phyloP scores from a whole-genome alignment of 2,888 invertebrate genomes.

The Dermolepida albohirtum region DNA sequence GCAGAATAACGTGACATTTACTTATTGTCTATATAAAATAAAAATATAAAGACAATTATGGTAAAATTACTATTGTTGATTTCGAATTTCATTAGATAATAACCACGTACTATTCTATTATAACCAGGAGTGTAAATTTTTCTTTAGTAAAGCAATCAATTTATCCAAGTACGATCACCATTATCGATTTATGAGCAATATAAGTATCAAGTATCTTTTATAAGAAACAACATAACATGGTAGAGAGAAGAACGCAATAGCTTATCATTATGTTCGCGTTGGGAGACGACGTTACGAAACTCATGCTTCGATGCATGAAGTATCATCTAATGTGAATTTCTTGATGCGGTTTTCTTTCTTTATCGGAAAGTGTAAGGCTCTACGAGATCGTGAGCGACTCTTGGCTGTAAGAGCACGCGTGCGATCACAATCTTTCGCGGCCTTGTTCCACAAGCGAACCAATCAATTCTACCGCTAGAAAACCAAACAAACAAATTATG shows the following conservation, averaged over 20 bases:
- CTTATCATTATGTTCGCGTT: constrained; percentile 9
- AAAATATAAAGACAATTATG: background rate
- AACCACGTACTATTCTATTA: background rate
- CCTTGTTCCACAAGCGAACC: constrained; percentile 18
- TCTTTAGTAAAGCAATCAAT: constrained; percentile 4
- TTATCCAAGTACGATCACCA: background rate
- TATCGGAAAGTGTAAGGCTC: background rate
- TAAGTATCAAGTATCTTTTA: constrained; percentile 7
- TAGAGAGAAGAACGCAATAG: constrained; percentile 12
- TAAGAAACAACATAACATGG: background rate
- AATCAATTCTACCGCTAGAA: constrained; percentile 7
- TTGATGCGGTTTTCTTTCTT: background rate
- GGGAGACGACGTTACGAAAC: constrained; percentile 7
- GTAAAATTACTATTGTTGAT: background rate
- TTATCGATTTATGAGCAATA: constrained; percentile 1
- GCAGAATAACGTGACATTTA: too few species aligned
- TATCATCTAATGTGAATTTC: background rate
- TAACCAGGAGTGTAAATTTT: background rate
- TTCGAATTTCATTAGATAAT: background rate
- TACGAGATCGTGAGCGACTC: constrained; percentile 5
- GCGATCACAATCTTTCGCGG: constrained; percentile 24
- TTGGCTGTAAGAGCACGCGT: constrained; percentile 5
- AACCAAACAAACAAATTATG: constrained; percentile 26
- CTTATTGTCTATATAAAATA: background rate
- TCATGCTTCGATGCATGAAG: background rate